phyloP scores from a whole-genome alignment of 92 coral and sea anemone genomes.

The Micromussa lordhowensis region DNA sequence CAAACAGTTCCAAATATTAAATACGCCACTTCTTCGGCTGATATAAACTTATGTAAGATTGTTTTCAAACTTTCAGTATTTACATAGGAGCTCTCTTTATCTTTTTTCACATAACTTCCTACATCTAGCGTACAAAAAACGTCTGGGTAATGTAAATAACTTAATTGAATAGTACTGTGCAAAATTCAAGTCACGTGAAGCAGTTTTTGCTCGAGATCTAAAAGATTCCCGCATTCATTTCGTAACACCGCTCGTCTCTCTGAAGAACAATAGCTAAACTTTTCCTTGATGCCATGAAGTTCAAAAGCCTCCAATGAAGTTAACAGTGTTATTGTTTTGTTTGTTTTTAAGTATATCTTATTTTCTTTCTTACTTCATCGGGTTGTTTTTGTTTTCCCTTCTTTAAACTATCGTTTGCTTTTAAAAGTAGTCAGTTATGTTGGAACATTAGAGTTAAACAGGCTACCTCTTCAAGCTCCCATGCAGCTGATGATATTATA shows the following conservation, averaged over 20 bases:
- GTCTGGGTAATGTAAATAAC: conserved; percentile 3
- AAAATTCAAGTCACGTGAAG: conserved; percentile 12
- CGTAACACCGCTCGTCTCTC: not conserved
- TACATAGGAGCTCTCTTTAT: conserved; percentile 25
- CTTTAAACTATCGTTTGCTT: not conserved
- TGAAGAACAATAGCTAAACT: not conserved
- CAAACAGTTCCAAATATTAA: not conserved
- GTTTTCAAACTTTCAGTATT: conserved; percentile 24
- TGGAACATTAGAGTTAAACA: not conserved
- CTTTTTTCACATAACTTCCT: conserved; percentile 1
- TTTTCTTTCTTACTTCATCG: not conserved
- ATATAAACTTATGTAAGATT: conserved; percentile 9
- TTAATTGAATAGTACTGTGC: not conserved
- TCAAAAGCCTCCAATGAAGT: not conserved
- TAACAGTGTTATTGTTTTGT: not conserved
- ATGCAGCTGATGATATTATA: not conserved
- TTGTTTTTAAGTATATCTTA: too few relatives aligned
- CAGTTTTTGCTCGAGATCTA: not conserved
- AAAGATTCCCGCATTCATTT: not conserved
- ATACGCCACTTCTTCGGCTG: conserved; percentile 8
- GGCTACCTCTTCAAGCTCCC: not conserved
- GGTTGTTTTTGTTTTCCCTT: not conserved
- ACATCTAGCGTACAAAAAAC: conserved; percentile 21
- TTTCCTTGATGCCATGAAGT: not conserved
- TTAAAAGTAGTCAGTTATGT: not conserved